Percentiles rank a stretch among this genome's conserved stretches.
Evolutionary conservation across 1,140 invertebrate species (phyloP).

Genomic region (Aricia agestis): DNA sequence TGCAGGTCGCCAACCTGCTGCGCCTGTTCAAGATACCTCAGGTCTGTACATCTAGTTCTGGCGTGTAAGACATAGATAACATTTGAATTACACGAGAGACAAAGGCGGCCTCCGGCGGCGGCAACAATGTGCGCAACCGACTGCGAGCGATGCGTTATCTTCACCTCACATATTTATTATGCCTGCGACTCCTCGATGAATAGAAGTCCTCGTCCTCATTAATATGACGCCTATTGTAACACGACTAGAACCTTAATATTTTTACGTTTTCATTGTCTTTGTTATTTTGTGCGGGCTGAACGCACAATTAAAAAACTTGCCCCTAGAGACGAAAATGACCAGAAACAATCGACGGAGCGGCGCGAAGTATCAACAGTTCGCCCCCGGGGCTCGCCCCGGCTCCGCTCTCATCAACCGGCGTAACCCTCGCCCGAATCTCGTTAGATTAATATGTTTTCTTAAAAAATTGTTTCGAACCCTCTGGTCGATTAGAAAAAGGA

Average conservation of each 20-base stretch:
- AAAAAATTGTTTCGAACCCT: neutral
- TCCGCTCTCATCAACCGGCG: neutral
- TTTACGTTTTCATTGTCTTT: neutral
- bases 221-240: neutral
- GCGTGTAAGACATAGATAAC: too few relatives aligned
- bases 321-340: neutral
- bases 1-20: too few relatives aligned
- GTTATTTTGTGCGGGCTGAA: neutral
- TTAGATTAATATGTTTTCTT: constrained; percentile 9
- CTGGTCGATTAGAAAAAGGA: neutral
- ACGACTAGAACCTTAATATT: neutral
- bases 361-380: neutral
- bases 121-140: too few relatives aligned
- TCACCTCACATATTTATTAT: neutral
- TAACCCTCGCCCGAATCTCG: neutral
- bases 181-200: neutral
- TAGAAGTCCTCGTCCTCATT: neutral
- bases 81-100: too few relatives aligned
- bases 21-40: too few relatives aligned
- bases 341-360: neutral
- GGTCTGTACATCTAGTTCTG: too few relatives aligned
- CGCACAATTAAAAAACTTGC: neutral
- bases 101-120: too few relatives aligned
- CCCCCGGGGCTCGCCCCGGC: too few relatives aligned
- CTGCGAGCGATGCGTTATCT: neutral